A percentile compares a stretch with the other conserved stretches of the same genome.
Conservation (phyloP, 2,797 vertebrate species). For the Melanotaenia parkinsoni region DNA sequence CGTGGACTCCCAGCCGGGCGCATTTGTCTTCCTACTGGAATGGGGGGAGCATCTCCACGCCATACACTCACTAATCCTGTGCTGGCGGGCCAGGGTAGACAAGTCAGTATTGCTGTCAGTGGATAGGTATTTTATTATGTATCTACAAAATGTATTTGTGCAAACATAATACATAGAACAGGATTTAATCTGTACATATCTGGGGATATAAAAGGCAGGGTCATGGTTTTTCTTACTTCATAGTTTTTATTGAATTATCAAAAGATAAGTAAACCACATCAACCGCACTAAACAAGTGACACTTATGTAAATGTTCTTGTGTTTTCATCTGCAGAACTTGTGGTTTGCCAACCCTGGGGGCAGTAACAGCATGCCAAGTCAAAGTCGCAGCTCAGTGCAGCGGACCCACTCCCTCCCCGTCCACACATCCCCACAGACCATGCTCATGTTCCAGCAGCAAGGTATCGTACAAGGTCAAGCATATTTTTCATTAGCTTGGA, state of each 20-base stretch:
- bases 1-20: constrained; percentile 87
- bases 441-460: constrained; percentile 95
- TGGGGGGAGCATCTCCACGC: constrained; percentile 88
- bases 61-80: constrained; percentile 89
- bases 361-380: constrained; percentile 96
- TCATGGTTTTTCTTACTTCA: not conserved
- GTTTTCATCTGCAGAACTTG: constrained; percentile 82
- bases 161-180: not conserved
- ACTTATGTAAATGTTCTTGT: constrained; percentile 42
- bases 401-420: constrained; percentile 95
- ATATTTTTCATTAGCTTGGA: not conserved
- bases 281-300: constrained; percentile 18
- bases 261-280: constrained; percentile 27
- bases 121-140: not conserved
- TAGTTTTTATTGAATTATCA: constrained; percentile 28
- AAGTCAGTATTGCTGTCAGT: constrained; percentile 81
- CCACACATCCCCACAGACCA: constrained; percentile 94
- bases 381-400: constrained; percentile 95
- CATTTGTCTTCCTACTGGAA: constrained; percentile 87
- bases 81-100: constrained; percentile 89
- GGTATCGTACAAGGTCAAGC: constrained; percentile 75
- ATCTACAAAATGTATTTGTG: not conserved
- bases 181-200: not conserved
- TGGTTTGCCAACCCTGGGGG: constrained; percentile 96
- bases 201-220: not conserved